Base-by-base conservation (phyloP, 2,888 invertebrate genomes). In the Platypus cylindrus region DNA sequence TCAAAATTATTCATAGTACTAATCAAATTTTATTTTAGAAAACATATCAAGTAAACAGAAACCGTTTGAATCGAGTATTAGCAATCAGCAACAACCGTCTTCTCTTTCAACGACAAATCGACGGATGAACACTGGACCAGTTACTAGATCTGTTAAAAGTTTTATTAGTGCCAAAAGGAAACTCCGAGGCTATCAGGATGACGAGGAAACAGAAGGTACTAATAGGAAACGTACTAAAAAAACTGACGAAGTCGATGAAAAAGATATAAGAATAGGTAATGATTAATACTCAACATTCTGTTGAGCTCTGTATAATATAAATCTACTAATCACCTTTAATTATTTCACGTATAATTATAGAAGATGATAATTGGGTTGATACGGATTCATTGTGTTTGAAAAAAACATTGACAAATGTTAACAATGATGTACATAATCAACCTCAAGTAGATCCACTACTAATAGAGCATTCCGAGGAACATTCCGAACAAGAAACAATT, bases 11-110 rank as follows among this genome's bases (percentile, higher is more conserved):
- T n/a, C n/a, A n/a, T n/a, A n/a, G n/a, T n/a, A n/a, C n/a, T n/a
- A n/a, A n/a, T n/a, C n/a, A n/a, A 12, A 24, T 22, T 28, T 16
- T 20, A 34, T 30, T 38, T 3, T 22, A 41, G 80, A 81, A 64
- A 82, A 79, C 57, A 79, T 81, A 41, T 77, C 78, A 57, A 68
- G 71, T 49, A 78, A 76, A 60, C 68, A 76, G 38, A 78, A 76
- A 58, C 59, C 54, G 33, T 59, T 62, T 5, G 62, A 62, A 45
- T 55, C 34, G 37, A 43, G n/a, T n/a, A n/a, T n/a, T n/a, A 44
- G 56, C 46, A 48, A 30, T 32, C 34, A 13, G 31, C 37, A 45
- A 5, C 37, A 43, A 22, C 48, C 51, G 25, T 36, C 37, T 13
- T 39, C 50, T 18, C 51, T 14, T 14, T 27, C 27, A 5, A 30